Evolutionary conservation across 2,797 vertebrate species (phyloP), one percentile per base, ranked within the genome.

Genomic region (Phaenicophaeus curvirostris): DNA sequence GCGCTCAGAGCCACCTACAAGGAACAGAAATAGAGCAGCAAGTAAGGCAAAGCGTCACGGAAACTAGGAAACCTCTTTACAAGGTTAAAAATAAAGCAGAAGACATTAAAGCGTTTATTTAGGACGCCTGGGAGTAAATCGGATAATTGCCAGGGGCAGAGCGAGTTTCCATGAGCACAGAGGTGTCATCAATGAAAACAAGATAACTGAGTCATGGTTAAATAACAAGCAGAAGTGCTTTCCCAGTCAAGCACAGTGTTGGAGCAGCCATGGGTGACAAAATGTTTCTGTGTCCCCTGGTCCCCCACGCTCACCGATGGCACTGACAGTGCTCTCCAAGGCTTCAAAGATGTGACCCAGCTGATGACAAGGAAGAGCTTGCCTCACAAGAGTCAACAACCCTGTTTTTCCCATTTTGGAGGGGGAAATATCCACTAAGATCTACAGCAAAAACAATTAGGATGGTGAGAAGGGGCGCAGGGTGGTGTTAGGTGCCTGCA

Each of bases 31-130:
- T 94, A 96, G 79, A 85, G 83, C 67, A 16, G 12, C 61, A 6
- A 54, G 71, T 30, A 91, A 89, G 59, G 59, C 82, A 27, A 8
- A 27, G 69, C 76, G 3, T 92, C 94, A 96, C 0, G 76, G 95
- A 96, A 96, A 95, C 62, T 5, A 21, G 85, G 94, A 97, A 96
- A 93, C 94, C 80, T 95, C 95, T 86, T 97, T 91, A 33, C 16
- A 1, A 19, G 53, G 92, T 63, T 96, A 91, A 96, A 94, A 96
- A 96, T 95, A 97, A 95, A 85, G 46, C 55, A 39, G 39, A 85
- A 93, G 88, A 35, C 27, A 68, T 87, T 75, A 53, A 39, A 59
- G 89, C 3, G 0, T 74, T 91, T 76, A 73, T 93, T 95, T 93
- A 79, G 91, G 87, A 76, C 21, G 5, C 46, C n/a, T 61, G 48